A percentile compares a stretch with the other conserved stretches of the same genome.
These are phyloP conservation scores for Perizoma flavofasciatum DNA, from an alignment of 2,888 invertebrate genomes.

Conservation along the genomic window DNA sequence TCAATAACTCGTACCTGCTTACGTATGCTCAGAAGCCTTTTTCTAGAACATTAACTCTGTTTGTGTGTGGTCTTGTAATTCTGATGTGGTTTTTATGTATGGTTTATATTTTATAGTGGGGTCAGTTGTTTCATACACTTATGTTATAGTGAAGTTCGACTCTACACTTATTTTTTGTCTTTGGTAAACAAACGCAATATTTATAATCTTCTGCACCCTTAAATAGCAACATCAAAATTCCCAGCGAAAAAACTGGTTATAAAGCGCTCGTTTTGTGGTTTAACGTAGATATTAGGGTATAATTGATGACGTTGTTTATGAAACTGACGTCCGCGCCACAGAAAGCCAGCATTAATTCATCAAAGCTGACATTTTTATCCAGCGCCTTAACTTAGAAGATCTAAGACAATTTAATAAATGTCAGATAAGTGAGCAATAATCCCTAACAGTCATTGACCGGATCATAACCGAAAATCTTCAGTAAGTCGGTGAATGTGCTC, in stretches of 20 bases:
- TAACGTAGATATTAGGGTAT: constrained; percentile 24
- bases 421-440: constrained; percentile 70
- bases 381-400: constrained; percentile 48
- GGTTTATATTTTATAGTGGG: constrained; percentile 17
- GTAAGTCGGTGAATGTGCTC: constrained; percentile 72
- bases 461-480: constrained; percentile 82
- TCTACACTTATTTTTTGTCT: neutral
- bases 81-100: constrained; percentile 23
- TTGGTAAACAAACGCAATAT: neutral
- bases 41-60: constrained; percentile 39
- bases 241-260: constrained; percentile 10
- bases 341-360: constrained; percentile 48
- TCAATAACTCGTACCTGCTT: constrained; percentile 62
- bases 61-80: constrained; percentile 51
- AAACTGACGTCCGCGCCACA: constrained; percentile 34
- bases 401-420: constrained; percentile 69
- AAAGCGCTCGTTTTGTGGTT: constrained; percentile 23
- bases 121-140: constrained; percentile 1
- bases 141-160: neutral
- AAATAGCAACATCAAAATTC: constrained; percentile 8
- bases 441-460: constrained; percentile 78
- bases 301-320: constrained; percentile 35
- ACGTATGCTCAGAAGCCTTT: constrained; percentile 41
- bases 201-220: neutral
- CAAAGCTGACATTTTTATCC: constrained; percentile 49